These are phyloP conservation scores for Aphelocoma californica DNA, from an alignment of 2,797 vertebrate species.

Conservation along the genomic window DNA sequence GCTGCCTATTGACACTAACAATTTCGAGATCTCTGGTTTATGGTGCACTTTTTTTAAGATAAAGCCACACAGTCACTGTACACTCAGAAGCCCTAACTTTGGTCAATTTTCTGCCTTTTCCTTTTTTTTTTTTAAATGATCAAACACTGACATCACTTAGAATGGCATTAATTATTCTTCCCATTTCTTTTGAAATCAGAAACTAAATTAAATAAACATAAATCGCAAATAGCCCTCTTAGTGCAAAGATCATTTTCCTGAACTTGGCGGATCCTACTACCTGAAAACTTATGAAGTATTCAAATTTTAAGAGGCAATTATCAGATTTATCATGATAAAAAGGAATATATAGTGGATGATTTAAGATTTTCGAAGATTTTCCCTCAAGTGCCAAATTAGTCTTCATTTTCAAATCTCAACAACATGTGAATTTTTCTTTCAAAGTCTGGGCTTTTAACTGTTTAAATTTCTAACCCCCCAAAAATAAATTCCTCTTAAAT, in stretches of 20 bases:
- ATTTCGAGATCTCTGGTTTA: background rate
- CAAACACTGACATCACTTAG: background rate
- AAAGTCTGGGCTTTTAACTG: background rate
- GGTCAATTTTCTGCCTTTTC: background rate
- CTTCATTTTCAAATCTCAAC: background rate
- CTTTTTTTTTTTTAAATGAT: background rate
- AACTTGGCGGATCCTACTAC: background rate
- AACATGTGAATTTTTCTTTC: background rate
- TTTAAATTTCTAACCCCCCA: background rate
- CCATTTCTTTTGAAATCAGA: background rate
- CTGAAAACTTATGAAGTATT: background rate
- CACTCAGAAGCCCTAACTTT: background rate
- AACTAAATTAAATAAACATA: background rate
- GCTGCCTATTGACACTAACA: background rate
- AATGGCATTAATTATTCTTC: background rate
- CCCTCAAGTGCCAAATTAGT: background rate
- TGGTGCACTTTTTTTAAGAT: background rate
- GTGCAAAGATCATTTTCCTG: background rate
- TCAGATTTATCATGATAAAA: background rate
- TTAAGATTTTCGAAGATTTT: background rate
- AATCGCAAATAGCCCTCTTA: background rate
- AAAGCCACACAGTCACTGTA: background rate
- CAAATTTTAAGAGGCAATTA: background rate
- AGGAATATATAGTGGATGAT: background rate
- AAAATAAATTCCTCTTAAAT: background rate